These are phyloP conservation scores for Phymatocera aterrima DNA, from an alignment of 2,888 invertebrate genomes.

Conservation along the genomic window DNA sequence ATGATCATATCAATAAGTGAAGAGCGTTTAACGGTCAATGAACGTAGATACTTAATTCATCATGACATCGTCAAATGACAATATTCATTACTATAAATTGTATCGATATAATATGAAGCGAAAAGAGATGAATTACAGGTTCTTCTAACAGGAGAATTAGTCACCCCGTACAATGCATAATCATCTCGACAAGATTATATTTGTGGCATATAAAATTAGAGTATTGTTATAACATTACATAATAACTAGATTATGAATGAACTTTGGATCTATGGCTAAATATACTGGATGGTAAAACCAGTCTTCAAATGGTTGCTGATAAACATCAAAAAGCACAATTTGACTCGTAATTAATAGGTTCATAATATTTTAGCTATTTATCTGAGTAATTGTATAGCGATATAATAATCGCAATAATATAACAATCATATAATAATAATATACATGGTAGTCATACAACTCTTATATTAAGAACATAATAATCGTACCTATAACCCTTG, in stretches of 20 bases:
- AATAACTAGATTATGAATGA: no score
- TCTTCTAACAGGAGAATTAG: neutral
- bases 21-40: no score
- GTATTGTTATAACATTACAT: constrained; percentile 21
- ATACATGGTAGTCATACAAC: neutral
- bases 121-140: constrained; percentile 18
- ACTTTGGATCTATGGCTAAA: constrained; percentile 39
- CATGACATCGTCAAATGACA: no score
- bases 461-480: neutral
- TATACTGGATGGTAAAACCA: constrained; percentile 47
- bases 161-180: neutral
- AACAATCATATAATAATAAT: constrained; percentile 5
- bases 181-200: constrained; percentile 24
- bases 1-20: neutral
- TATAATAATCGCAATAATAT: neutral
- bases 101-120: constrained; percentile 48
- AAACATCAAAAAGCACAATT: constrained; percentile 43
- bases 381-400: neutral
- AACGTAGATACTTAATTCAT: no score
- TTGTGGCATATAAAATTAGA: constrained; percentile 12
- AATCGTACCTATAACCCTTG: no score
- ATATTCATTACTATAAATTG: neutral
- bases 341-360: no score
- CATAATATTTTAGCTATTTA: neutral
- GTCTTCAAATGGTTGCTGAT: constrained; percentile 45